Evolutionary conservation across 2,888 invertebrate genomes (phyloP).

Genomic region (Meliscaeva auricollis): DNA sequence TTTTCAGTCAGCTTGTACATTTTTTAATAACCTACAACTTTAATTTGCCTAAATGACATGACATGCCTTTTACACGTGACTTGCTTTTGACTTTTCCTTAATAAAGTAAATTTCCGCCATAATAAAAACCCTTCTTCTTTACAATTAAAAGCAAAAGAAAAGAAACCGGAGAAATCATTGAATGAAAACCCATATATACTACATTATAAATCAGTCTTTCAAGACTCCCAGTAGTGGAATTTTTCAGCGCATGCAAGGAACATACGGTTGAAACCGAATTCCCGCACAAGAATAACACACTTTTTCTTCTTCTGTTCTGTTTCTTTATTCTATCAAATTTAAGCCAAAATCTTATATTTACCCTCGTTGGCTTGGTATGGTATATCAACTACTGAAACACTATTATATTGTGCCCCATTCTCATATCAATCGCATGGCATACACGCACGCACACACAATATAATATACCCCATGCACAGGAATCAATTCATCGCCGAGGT

Average conservation of each 20-base stretch:
- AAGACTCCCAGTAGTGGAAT: conserved; percentile 3
- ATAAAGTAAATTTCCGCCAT: too few species aligned
- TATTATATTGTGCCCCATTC: too few species aligned
- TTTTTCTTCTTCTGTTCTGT: conserved; percentile 25
- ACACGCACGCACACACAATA: conserved; percentile 49
- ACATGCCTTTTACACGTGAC: too few species aligned
- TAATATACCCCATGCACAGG: conserved; percentile 40
- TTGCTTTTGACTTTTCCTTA: too few species aligned
- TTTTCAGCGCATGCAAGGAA: not conserved
- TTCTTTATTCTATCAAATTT: conserved; percentile 10
- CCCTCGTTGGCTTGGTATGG: not conserved
- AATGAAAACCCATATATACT: conserved; percentile 24
- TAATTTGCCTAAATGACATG: too few species aligned
- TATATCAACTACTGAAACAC: too few species aligned
- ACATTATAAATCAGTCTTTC: not conserved
- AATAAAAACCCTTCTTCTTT: too few species aligned
- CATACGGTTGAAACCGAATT: conserved; percentile 45
- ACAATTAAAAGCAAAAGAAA: too few species aligned
- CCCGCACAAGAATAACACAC: conserved; percentile 70
- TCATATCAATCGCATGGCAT: conserved; percentile 52
- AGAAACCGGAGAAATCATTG: conserved; percentile 13
- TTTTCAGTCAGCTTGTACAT: too few species aligned
- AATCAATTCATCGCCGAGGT: conserved; percentile 42
- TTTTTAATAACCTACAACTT: too few species aligned
- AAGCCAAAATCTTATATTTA: not conserved